Base-by-base conservation (phyloP, 2,888 invertebrate genomes). In the Lochmaea crataegi region DNA sequence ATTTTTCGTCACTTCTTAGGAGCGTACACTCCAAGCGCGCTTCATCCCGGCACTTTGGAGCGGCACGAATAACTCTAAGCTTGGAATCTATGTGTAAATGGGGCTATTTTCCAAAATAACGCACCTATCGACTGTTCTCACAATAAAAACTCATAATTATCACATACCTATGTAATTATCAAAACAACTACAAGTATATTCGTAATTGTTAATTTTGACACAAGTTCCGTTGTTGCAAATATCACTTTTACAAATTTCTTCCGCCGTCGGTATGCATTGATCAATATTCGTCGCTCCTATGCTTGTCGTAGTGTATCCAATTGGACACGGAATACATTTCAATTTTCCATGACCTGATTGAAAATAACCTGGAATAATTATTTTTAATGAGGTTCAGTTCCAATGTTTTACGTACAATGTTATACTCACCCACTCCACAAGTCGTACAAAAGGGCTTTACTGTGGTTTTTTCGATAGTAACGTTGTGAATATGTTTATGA, bases 341-440 rank as follows among this genome's bases (percentile, higher is more conserved):
- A 87, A 84, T 80, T 90, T 88, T 5, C 92, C 92, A 79, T 89
- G 90, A 14, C 85, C 78, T 1, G 89, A 85, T 83, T 93, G 93
- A 82, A 90, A 92, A 67, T 87, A 88, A 1, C 92, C 92, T 63
- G 18, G 16, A 42, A 63, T 18, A 18, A 63, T 16, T 14, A 32
- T 10, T 16, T 53, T 3, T n/a, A n/a, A n/a, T 2, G 16, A n/a
- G 0, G n/a, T n/a, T n/a, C 7, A 51, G 14, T 53, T 2, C 18
- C 7, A 6, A 48, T 48, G n/a, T 14, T 14, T 7, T 4, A 14
- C 14, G n/a, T 48, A 38, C 32, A 41, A 2, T 32, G 4, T 45
- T 45, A 45, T 64, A 70, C 56, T 41, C 56, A 53, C 70, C 70
- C 60, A 87, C 79, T 7, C 88, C 88, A 82, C 92, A 92, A 2